A percentile compares a stretch with the other conserved stretches of the same genome.
These are phyloP conservation scores for Telmatochromis sp. DNA, from an alignment of 2,113 vertebrate species.

Conservation along the genomic window DNA sequence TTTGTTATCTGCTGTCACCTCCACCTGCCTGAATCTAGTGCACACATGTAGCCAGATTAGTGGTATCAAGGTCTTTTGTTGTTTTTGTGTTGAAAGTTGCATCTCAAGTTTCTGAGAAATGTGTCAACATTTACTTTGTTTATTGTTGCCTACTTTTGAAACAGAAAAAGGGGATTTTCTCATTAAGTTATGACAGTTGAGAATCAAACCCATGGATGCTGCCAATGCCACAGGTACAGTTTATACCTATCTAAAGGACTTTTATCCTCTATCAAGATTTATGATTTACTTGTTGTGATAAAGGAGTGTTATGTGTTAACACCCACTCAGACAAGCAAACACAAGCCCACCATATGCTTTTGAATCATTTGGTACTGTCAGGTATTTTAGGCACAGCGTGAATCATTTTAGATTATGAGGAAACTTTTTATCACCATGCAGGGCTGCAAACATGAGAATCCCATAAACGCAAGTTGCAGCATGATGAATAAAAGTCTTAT, in stretches of 20 bases:
- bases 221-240: neutral
- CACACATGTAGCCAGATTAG: neutral
- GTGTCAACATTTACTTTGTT: neutral
- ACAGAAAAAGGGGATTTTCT: neutral
- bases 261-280: neutral
- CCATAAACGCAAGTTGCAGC: rapidly evolving
- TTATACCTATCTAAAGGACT: neutral
- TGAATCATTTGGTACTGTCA: neutral
- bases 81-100: neutral
- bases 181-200: neutral
- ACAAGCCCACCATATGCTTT: neutral
- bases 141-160: neutral
- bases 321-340: constrained; percentile 3
- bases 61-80: neutral
- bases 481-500: neutral
- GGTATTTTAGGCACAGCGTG: neutral
- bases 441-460: neutral
- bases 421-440: neutral
- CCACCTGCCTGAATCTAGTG: neutral
- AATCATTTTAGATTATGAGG: neutral
- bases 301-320: neutral
- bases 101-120: rapidly evolving
- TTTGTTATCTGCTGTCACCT: neutral
- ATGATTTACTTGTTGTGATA: neutral
- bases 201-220: neutral